These are phyloP conservation scores for Dicyrtomina minuta DNA, from an alignment of 2,888 invertebrate genomes.

Conservation along the genomic window DNA sequence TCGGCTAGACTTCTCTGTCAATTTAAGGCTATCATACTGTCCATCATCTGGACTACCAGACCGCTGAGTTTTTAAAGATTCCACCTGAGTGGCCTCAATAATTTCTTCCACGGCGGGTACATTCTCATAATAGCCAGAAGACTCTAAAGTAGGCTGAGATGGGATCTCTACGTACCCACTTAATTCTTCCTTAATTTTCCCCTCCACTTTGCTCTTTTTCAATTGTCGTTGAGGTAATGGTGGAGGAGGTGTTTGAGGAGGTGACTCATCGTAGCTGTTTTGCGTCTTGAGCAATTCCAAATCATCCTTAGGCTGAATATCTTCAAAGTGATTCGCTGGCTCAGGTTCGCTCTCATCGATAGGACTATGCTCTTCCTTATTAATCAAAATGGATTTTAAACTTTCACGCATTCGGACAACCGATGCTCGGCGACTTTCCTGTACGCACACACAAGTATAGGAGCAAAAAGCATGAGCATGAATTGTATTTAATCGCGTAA, in stretches of 20 bases:
- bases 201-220: constrained; percentile 30
- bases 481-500: no score
- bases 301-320: constrained; percentile 80
- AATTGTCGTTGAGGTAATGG: constrained; percentile 19
- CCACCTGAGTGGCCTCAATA: constrained; percentile 23
- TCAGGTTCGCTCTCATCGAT: constrained; percentile 57
- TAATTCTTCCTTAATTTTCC: constrained; percentile 15
- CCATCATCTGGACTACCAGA: constrained; percentile 32
- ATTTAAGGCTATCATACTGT: neutral
- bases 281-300: constrained; percentile 60
- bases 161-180: constrained; percentile 22
- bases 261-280: constrained; percentile 28
- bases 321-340: constrained; percentile 71
- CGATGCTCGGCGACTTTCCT: constrained; percentile 39
- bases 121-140: constrained; percentile 37
- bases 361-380: constrained; percentile 69
- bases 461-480: neutral
- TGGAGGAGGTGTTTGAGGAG: constrained; percentile 35
- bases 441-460: constrained; percentile 7
- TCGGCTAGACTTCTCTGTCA: constrained; percentile 8
- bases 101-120: constrained; percentile 35
- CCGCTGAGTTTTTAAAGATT: constrained; percentile 26
- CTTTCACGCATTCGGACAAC: constrained; percentile 58
- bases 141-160: neutral
- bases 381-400: constrained; percentile 73